A percentile compares a stretch with the other conserved stretches of the same genome.
phyloP scores from a whole-genome alignment of 2,797 vertebrate species.

The Heterohyrax brucei region DNA sequence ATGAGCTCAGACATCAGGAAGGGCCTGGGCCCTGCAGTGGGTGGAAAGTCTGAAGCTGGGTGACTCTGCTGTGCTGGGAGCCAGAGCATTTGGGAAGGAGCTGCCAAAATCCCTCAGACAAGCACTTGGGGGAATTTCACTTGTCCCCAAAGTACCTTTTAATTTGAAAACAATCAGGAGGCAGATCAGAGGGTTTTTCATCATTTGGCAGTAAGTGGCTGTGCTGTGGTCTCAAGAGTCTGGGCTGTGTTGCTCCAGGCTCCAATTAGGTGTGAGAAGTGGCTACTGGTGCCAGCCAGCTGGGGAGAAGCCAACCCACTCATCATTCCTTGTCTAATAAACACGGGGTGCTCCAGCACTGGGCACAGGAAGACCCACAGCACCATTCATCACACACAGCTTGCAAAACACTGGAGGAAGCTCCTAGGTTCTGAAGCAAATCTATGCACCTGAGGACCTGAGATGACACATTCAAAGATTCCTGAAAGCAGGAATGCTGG shows the following conservation, averaged over 20 bases:
- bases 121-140: slow-evolving; percentile 71
- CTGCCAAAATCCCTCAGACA: background rate
- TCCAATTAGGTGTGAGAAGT: slow-evolving; percentile 60
- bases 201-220: slow-evolving; percentile 65
- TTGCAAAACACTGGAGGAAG: background rate
- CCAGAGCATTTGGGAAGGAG: background rate
- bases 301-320: slow-evolving; percentile 55
- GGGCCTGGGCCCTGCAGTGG: background rate
- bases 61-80: slow-evolving; percentile 59
- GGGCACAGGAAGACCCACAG: background rate
- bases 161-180: slow-evolving; percentile 79
- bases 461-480: background rate
- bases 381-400: slow-evolving; percentile 37
- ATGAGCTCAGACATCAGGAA: slow-evolving; percentile 49
- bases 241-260: background rate
- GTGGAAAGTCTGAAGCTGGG: slow-evolving; percentile 74
- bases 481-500: background rate
- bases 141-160: slow-evolving; percentile 79
- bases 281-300: background rate
- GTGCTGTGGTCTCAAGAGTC: slow-evolving; percentile 27
- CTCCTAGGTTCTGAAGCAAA: background rate
- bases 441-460: background rate
- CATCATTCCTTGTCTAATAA: slow-evolving; percentile 64
- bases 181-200: slow-evolving; percentile 63
- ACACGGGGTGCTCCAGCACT: background rate